Conservation (phyloP, 2,113 vertebrate species). For the Jaculus jaculus region DNA sequence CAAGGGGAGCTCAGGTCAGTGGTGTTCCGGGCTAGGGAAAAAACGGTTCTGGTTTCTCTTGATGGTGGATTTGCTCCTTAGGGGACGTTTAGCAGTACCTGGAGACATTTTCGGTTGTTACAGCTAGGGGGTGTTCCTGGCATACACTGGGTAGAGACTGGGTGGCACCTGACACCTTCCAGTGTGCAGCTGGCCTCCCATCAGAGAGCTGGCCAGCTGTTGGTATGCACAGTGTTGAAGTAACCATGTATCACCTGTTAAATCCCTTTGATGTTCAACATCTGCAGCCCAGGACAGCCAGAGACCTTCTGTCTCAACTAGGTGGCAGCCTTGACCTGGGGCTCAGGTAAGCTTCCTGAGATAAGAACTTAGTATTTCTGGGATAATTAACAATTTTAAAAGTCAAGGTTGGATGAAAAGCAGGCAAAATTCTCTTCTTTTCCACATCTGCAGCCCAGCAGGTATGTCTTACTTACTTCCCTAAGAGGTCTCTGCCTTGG, state of each 20-base stretch:
- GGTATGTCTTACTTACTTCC: background rate
- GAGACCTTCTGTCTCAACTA: conserved; percentile 14
- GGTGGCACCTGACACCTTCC: background rate
- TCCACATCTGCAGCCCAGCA: background rate
- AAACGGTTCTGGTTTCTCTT: background rate
- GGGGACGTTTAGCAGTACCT: background rate
- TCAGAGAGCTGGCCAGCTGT: background rate
- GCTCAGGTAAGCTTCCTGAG: conserved; percentile 10
- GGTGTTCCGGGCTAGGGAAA: fast-evolving
- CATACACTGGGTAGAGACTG: background rate
- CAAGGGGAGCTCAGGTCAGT: background rate
- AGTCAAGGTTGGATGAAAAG: conserved; percentile 30
- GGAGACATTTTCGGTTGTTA: background rate
- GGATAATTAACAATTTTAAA: conserved; percentile 66
- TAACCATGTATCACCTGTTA: background rate
- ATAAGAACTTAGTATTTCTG: conserved; percentile 41
- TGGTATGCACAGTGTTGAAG: background rate
- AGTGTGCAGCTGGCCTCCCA: too few species aligned
- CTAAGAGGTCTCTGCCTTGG: background rate
- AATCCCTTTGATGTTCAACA: background rate
- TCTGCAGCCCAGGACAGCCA: background rate
- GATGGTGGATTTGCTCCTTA: fast-evolving
- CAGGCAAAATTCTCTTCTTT: conserved; percentile 51
- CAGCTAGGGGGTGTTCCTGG: background rate
- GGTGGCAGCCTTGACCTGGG: background rate